Base-by-base conservation (phyloP, 2,888 invertebrate genomes). In the Cerceris ruficornis region DNA sequence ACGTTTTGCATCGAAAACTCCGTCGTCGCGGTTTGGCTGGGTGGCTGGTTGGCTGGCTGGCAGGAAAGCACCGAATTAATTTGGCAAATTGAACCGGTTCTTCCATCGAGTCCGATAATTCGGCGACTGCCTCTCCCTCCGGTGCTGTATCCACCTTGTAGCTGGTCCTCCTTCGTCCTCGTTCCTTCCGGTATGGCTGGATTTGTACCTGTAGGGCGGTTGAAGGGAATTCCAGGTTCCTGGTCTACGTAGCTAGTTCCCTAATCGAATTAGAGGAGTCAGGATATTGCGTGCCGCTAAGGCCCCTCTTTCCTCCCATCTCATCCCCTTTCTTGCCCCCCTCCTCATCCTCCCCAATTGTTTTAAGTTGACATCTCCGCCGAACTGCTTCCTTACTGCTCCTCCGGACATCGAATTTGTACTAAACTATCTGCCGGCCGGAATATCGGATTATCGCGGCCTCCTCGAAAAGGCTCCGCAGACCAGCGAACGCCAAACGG, bases 361-460 rank as follows among this genome's bases (percentile, higher is more conserved):
- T 92, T 92, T 92, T 91, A 92, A 91, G 90, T 91, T 91, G 91
- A 90, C 91, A 90, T 92, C 91, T 90, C 90, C 92, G 91, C 81
- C 84, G 84, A 83, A 81, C 77, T 83, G 81, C 78, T 71, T 74
- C 67, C 77, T 68, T 55, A 52, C 81, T 67, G 61, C 75, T 74
- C 67, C 77, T 77, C 87, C 91, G 92, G 92, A 92, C 91, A 92
- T 92, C 90, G 90, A 92, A 92, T 92, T 92, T 92, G 89, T 86
- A 91, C 90, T 90, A 91, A 92, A 91, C 91, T 91, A 91, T 92
- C 84, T 83, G 81, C 72, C 86, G 86, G 84, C 82, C 83, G 85
- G 82, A 85, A 87, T 88, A 91, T 91, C 88, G 88, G 88, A 88
- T 91, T 91, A 90, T 90, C 87, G 86, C 69, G 77, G 78, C 75